A percentile compares a stretch with the other conserved stretches of the same genome.
These are phyloP conservation scores for Panonychus citri DNA, from an alignment of 1,140 invertebrate species.

Conservation along the genomic window DNA sequence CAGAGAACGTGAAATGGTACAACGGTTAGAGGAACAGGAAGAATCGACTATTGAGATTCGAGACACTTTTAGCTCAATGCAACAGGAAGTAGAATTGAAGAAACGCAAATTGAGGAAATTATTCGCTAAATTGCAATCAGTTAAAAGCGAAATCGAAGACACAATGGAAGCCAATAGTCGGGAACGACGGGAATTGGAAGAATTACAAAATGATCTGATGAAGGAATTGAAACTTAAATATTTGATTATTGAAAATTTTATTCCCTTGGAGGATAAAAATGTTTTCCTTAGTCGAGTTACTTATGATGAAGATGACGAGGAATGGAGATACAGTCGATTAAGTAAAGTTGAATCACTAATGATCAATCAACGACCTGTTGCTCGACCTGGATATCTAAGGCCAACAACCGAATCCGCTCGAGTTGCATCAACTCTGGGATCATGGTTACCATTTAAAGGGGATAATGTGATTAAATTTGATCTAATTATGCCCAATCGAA, in stretches of 20 bases:
- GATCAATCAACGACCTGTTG: slow-evolving; percentile 32
- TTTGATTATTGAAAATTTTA: slow-evolving; percentile 68
- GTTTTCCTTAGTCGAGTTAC: slow-evolving; percentile 45
- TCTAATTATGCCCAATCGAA: slow-evolving; percentile 49
- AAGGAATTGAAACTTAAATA: slow-evolving; percentile 34
- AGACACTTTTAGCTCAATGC: slow-evolving; percentile 57
- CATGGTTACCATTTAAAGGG: slow-evolving; percentile 29
- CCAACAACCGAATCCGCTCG: slow-evolving; percentile 48
- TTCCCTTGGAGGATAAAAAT: slow-evolving; percentile 50
- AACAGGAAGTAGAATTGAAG: slow-evolving; percentile 77
- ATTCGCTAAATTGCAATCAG: slow-evolving; percentile 34
- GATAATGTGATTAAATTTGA: slow-evolving; percentile 32
- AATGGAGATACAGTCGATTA: slow-evolving; percentile 35
- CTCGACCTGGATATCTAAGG: slow-evolving; percentile 34
- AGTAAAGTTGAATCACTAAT: background rate
- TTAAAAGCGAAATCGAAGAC: slow-evolving; percentile 46
- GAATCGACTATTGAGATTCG: slow-evolving; percentile 60
- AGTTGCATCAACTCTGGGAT: slow-evolving; percentile 32
- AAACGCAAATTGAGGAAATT: slow-evolving; percentile 58
- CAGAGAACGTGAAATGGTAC: slow-evolving; percentile 54
- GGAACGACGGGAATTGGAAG: slow-evolving; percentile 52
- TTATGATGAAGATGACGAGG: slow-evolving; percentile 62
- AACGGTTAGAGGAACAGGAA: slow-evolving; percentile 62
- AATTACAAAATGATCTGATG: slow-evolving; percentile 51
- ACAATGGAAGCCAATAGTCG: slow-evolving; percentile 54